Evolutionary conservation across 92 coral and sea anemone genomes (phyloP).

Genomic region (Muricea muricata): DNA sequence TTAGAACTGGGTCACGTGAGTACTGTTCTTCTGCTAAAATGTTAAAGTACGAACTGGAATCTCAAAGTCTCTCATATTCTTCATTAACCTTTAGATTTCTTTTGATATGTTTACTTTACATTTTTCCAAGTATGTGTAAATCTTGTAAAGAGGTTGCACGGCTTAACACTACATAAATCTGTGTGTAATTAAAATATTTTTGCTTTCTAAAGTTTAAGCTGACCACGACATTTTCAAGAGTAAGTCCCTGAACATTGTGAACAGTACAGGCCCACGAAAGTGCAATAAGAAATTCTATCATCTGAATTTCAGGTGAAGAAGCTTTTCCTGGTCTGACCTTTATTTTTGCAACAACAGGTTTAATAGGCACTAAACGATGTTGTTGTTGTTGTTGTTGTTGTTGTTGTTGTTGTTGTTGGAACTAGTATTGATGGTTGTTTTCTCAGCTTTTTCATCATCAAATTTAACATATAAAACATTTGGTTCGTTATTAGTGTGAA

Average conservation of each 20-base stretch:
- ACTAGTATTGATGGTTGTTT: slow-evolving; percentile 24
- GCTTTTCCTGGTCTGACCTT: slow-evolving; percentile 29
- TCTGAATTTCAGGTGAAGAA: slow-evolving; percentile 3
- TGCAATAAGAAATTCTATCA: background rate
- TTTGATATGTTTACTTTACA: background rate
- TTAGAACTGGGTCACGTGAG: too few species aligned
- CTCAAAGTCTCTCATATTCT: too few species aligned
- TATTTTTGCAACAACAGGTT: slow-evolving; percentile 60
- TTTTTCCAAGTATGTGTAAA: background rate
- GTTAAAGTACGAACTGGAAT: too few species aligned
- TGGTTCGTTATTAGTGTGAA: slow-evolving; percentile 53
- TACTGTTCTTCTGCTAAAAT: too few species aligned
- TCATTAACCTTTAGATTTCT: background rate
- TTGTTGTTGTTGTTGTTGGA: slow-evolving; percentile 47
- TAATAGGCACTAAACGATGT: slow-evolving; percentile 58
- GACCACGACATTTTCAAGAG: background rate
- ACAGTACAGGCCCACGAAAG: slow-evolving; percentile 1
- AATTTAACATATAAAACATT: slow-evolving; percentile 55
- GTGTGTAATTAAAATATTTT: background rate
- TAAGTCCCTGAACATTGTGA: background rate
- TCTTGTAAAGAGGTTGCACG: background rate
- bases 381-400: slow-evolving; percentile 55
- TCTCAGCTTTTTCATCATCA: slow-evolving; percentile 66
- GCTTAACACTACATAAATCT: background rate
- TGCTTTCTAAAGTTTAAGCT: background rate